A percentile compares a stretch with the other conserved stretches of the same genome.
These are phyloP conservation scores for Drosophila cognata DNA, from an alignment of 2,888 invertebrate genomes.

Conservation along the genomic window DNA sequence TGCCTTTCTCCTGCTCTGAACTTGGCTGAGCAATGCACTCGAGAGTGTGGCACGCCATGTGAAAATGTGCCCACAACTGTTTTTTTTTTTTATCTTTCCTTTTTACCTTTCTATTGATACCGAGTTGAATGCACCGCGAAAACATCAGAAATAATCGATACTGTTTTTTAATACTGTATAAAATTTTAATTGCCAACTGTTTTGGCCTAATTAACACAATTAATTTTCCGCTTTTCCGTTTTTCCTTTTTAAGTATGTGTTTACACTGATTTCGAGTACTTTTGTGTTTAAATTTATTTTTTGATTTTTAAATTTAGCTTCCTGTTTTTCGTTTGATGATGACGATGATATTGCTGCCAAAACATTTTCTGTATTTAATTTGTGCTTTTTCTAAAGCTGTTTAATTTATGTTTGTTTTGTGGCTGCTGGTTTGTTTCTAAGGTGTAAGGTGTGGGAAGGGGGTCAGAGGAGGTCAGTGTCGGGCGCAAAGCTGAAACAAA, in stretches of 20 bases:
- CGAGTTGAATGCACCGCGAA: constrained; percentile 28
- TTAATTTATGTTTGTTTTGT: constrained; percentile 40
- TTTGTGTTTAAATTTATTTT: background rate
- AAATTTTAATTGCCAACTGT: constrained; percentile 31
- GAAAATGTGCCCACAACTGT: constrained; percentile 12
- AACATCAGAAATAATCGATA: background rate
- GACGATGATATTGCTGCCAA: constrained; percentile 18
- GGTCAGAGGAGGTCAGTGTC: too few species aligned
- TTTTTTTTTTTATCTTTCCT: constrained; percentile 1
- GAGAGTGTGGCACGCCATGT: constrained; percentile 14
- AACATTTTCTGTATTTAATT: constrained; percentile 30
- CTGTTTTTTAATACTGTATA: constrained; percentile 2
- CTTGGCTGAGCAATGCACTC: constrained; percentile 24
- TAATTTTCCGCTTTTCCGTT: constrained; percentile 26
- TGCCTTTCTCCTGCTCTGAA: constrained; percentile 27
- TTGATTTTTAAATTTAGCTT: constrained; percentile 24
- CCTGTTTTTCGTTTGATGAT: constrained; percentile 42
- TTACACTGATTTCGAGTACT: constrained; percentile 44
- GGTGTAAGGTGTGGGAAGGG: background rate
- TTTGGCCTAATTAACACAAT: constrained; percentile 45
- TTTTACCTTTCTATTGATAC: constrained; percentile 20
- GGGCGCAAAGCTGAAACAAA: constrained; percentile 28
- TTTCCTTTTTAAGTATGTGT: constrained; percentile 8
- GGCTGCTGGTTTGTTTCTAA: background rate
- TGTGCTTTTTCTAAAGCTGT: constrained; percentile 19